These are phyloP conservation scores for Crotalus horridus DNA, from an alignment of 2,113 vertebrate genomes.

Conservation along the genomic window DNA sequence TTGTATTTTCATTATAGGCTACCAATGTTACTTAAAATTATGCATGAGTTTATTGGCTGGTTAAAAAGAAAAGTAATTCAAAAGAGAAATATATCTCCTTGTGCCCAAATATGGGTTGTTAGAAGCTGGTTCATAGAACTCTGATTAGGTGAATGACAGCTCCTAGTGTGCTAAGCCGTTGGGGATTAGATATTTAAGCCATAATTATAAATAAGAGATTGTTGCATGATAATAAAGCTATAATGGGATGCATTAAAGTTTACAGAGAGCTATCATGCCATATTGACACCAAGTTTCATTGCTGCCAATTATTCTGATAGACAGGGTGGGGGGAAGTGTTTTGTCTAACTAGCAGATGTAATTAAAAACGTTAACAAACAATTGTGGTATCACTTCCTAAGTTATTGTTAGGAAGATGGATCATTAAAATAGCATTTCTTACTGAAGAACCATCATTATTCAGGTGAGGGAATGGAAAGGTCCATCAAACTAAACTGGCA, in stretches of 20 bases:
- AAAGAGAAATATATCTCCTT: background rate
- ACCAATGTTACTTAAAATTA: background rate
- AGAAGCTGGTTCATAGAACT: background rate
- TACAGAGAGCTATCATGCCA: background rate
- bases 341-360: background rate
- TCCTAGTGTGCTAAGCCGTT: background rate
- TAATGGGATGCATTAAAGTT: background rate
- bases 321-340: background rate
- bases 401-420: background rate
- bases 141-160: background rate
- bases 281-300: background rate
- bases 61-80: background rate
- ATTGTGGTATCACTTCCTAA: background rate
- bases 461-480: background rate
- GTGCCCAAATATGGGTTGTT: background rate
- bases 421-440: background rate
- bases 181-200: background rate
- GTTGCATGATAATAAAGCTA: background rate
- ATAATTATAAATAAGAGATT: background rate
- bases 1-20: background rate
- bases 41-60: background rate
- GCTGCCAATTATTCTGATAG: slow-evolving; percentile 13
- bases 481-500: background rate
- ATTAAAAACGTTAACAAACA: background rate
- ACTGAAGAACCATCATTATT: background rate